Evolutionary conservation across 2,888 invertebrate genomes (phyloP).

Genomic region (Dynastes tityus): DNA sequence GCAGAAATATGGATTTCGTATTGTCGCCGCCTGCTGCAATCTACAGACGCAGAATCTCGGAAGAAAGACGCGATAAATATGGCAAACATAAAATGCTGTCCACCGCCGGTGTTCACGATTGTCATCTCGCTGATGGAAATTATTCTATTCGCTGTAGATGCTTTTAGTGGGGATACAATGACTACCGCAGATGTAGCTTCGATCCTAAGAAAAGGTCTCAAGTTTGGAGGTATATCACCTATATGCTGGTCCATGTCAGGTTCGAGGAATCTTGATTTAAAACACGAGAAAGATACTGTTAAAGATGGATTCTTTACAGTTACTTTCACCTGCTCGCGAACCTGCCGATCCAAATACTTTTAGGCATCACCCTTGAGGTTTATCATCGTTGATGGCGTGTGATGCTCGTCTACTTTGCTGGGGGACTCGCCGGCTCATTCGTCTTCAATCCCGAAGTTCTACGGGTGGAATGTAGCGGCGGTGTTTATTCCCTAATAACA

Average conservation of each 20-base stretch:
- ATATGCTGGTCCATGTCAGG: conserved; percentile 98
- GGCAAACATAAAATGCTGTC: conserved; percentile 85
- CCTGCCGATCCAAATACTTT: conserved; percentile 90
- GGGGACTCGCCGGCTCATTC: conserved; percentile 88
- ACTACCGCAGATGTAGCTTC: conserved; percentile 86
- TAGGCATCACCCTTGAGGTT: conserved; percentile 96
- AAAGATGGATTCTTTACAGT: conserved; percentile 68
- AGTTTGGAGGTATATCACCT: conserved; percentile 94
- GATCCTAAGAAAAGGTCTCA: conserved; percentile 89
- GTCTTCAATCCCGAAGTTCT: conserved; percentile 85
- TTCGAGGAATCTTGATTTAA: conserved; percentile 67
- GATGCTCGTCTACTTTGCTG: conserved; percentile 85
- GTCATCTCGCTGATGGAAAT: conserved; percentile 92
- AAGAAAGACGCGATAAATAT: conserved; percentile 34
- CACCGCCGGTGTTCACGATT: conserved; percentile 95
- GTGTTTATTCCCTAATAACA: conserved; percentile 94
- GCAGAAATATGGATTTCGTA: conserved; percentile 34
- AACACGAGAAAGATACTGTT: neutral
- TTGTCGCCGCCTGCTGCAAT: neutral
- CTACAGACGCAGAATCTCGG: neutral
- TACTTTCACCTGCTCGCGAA: conserved; percentile 92
- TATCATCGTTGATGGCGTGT: conserved; percentile 97
- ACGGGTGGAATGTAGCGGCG: conserved; percentile 95
- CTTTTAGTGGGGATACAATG: conserved; percentile 57
- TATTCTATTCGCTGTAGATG: conserved; percentile 74